Base-by-base conservation (phyloP, 1,140 invertebrate genomes). In the Caerostris darwini region DNA sequence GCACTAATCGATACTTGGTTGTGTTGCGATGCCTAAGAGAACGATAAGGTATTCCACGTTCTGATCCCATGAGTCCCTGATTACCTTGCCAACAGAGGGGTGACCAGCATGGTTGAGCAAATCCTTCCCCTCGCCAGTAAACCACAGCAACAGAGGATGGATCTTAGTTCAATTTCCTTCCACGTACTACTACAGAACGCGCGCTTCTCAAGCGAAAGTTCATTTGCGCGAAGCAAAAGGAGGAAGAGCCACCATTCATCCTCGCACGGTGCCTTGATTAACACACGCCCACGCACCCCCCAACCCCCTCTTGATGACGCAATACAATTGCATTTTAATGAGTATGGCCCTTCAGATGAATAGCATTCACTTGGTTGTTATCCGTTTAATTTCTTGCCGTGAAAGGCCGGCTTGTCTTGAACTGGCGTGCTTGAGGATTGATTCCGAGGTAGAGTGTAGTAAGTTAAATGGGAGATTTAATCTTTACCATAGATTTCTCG, bases 321-420 rank as follows among this genome's bases (percentile, higher is more conserved):
- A 67, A 19, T 57, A 57, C 53, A 88, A 88, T 88, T 67, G 86
- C 86, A 88, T 88, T 88, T 88, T 88, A 88, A 88, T 88, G 86
- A 88, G 86, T 50, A 53, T 19, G 14, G 19, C 50, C 12, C 50
- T 10, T 19, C 7, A 64, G 54, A 88, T 53, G 86, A 88, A 64
- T 85, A 85, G 83, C 56, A 50, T 57, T n/a, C 17, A n/a, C 34
- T 34, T 50, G 34, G 56, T 34, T 85, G 83, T 85, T 85, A 85
- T 85, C 83, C 83, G 54, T 85, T 85, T 59, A 85, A 77, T 77
- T 77, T 53, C 34, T 34, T 50, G 71, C 19, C 71, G 19, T 77
- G 53, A 77, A 34, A 77, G 71, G 12, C 71, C 3, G 71, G 71
- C 8, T 3, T 77, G 71, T 77, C 71, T 77, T 50, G 71, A 12